Percentiles rank a stretch among this genome's conserved stretches.
Evolutionary conservation across 2,113 vertebrate species (phyloP).

Genomic region (Oxyruncus cristatus): DNA sequence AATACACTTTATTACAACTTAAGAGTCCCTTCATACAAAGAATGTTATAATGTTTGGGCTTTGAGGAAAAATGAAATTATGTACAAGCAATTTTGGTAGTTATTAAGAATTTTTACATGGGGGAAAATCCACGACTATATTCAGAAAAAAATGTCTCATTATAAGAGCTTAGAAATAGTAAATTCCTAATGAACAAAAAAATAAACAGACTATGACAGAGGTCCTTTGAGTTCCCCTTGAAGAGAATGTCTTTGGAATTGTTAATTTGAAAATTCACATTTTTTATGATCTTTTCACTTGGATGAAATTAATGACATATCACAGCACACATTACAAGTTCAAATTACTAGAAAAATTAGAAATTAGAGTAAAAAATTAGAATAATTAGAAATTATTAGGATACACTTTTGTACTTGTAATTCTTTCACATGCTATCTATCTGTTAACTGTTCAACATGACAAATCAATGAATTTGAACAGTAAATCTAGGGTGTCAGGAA

Average conservation of each 20-base stretch:
- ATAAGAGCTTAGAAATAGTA: not conserved
- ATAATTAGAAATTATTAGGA: not conserved
- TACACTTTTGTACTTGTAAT: not conserved
- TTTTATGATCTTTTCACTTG: not conserved
- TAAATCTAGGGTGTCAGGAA: not conserved
- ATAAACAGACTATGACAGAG: not conserved
- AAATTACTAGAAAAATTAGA: not conserved
- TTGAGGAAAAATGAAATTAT: not conserved
- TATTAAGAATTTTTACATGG: not conserved
- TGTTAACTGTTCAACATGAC: not conserved
- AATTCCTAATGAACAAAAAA: not conserved
- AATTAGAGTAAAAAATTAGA: not conserved
- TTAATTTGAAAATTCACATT: not conserved
- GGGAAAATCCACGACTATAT: not conserved
- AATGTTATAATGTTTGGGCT: not conserved
- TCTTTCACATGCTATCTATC: not conserved
- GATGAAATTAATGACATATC: not conserved
- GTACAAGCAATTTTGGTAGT: not conserved
- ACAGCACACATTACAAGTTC: rapidly evolving
- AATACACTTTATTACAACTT: not conserved
- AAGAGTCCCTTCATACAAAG: not conserved
- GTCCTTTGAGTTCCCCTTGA: not conserved
- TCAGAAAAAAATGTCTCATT: not conserved
- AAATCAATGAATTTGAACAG: not conserved
- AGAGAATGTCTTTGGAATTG: not conserved